These are phyloP conservation scores for Sclerurus mexicanus DNA, from an alignment of 2,113 vertebrate genomes.

Conservation along the genomic window DNA sequence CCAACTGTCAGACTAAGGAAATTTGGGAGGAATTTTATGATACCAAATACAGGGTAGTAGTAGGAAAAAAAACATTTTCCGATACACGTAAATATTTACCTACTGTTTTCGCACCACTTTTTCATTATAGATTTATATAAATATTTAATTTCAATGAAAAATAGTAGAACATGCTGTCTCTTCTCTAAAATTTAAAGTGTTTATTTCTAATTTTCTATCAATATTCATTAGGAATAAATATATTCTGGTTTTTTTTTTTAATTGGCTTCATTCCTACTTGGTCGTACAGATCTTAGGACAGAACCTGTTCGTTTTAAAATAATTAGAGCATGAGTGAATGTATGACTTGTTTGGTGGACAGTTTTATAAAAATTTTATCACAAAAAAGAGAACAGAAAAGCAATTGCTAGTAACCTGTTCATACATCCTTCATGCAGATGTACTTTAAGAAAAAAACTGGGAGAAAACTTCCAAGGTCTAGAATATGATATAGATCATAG, in stretches of 20 bases:
- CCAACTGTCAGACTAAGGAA: not conserved
- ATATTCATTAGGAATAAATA: not conserved
- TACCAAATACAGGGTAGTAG: not conserved
- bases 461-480: not conserved
- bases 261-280: not conserved
- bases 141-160: not conserved
- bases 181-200: not conserved
- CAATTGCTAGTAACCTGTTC: not conserved
- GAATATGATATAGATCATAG: not conserved
- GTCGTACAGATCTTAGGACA: not conserved
- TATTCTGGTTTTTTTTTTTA: not conserved
- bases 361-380: not conserved
- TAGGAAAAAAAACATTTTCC: not conserved
- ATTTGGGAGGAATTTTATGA: not conserved
- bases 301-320: not conserved
- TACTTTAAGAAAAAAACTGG: not conserved
- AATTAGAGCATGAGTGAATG: not conserved
- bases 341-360: not conserved
- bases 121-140: not conserved
- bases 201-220: not conserved
- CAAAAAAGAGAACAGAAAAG: not conserved
- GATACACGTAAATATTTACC: not conserved
- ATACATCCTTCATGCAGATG: not conserved
- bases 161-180: not conserved
- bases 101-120: not conserved